phyloP scores from a whole-genome alignment of 2,888 invertebrate species.

The Boloria euphrosyne region DNA sequence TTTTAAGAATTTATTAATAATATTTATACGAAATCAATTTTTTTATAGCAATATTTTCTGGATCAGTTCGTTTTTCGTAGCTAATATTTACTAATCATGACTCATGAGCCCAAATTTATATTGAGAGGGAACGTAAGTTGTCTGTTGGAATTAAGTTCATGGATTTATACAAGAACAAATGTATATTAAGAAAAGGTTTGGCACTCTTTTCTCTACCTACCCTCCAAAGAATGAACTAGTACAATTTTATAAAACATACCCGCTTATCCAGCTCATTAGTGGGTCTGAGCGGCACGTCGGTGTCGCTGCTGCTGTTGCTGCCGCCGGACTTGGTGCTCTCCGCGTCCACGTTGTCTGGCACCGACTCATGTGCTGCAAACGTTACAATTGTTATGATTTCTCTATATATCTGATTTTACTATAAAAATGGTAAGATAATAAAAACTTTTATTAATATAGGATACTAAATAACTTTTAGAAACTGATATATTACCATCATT shows the following conservation, averaged over 20 bases:
- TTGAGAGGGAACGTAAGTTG: no score
- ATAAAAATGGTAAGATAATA: background rate
- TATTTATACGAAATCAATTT: no score
- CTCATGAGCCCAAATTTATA: no score
- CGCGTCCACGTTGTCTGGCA: conserved; percentile 83
- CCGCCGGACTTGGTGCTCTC: conserved; percentile 85
- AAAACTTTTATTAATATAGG: background rate
- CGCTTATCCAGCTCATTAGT: conserved; percentile 87
- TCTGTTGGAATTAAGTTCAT: no score
- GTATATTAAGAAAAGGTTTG: no score
- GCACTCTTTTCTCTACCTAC: no score
- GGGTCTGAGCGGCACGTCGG: conserved; percentile 83
- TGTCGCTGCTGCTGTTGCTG: conserved; percentile 85
- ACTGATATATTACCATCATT: conserved; percentile 53
- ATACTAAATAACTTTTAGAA: background rate
- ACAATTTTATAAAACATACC: conserved; percentile 44
- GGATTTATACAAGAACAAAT: no score
- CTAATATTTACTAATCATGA: no score
- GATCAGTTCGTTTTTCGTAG: no score
- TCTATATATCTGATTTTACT: no score
- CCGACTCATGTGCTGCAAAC: conserved; percentile 56
- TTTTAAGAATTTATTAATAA: background rate
- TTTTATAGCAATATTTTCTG: no score
- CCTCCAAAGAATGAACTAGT: no score
- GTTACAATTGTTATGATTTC: background rate